Conservation (phyloP, 2,797 vertebrate species). For the Parambassis ranga region DNA sequence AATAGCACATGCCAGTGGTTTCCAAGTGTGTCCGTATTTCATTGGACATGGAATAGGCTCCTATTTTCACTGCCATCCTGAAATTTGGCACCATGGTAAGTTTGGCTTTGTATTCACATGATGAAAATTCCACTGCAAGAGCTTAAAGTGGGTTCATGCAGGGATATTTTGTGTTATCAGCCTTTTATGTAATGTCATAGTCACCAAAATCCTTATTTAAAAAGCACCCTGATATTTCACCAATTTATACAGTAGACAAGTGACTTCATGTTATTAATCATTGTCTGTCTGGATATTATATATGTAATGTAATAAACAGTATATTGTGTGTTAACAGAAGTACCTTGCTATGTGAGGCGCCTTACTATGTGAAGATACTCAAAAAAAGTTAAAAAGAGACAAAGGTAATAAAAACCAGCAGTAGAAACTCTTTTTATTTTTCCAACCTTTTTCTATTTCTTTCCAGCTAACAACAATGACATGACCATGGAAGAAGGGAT, state of each 20-base stretch:
- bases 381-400: no score
- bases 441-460: no score
- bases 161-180: neutral
- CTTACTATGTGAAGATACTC: no score
- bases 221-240: neutral
- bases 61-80: slow-evolving; percentile 94
- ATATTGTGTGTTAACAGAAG: no score
- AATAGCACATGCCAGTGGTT: slow-evolving; percentile 80
- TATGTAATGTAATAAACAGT: no score
- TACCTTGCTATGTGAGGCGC: no score
- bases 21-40: slow-evolving; percentile 92
- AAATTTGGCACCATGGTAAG: slow-evolving; percentile 98
- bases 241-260: no score
- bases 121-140: neutral
- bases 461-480: slow-evolving; percentile 89
- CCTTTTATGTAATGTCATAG: neutral
- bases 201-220: neutral
- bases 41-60: slow-evolving; percentile 97
- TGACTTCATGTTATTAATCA: no score
- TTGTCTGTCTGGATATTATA: no score
- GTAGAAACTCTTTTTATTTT: no score
- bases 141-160: neutral
- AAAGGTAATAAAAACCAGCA: no score
- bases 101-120: neutral
- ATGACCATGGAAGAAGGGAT: slow-evolving; percentile 94